Percentiles rank a stretch among this genome's conserved stretches.
Evolutionary conservation across 1,140 invertebrate species (phyloP).

Genomic region (Olivierus martensii): DNA sequence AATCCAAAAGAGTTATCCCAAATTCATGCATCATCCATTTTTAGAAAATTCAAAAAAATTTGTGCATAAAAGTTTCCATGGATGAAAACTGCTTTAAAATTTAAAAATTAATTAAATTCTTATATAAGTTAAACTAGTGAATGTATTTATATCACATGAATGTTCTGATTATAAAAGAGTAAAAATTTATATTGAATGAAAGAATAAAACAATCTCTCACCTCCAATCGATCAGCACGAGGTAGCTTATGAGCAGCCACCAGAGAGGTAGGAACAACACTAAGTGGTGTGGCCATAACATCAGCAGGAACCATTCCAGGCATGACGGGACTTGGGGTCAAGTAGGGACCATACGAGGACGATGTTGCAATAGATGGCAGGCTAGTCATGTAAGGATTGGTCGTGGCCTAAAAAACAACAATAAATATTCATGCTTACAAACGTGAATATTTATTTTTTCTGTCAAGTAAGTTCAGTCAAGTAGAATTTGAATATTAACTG

Average conservation of each 20-base stretch:
- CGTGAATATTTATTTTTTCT: too few relatives aligned
- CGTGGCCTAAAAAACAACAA: slow-evolving; percentile 36
- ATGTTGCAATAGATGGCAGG: slow-evolving; percentile 49
- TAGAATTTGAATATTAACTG: too few relatives aligned
- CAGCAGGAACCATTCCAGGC: slow-evolving; percentile 12
- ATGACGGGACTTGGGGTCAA: slow-evolving; percentile 34
- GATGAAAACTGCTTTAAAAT: too few relatives aligned
- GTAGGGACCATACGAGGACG: slow-evolving; percentile 70
- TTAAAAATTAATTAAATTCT: too few relatives aligned
- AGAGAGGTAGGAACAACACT: slow-evolving; percentile 36
- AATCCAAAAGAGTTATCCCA: too few relatives aligned
- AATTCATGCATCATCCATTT: too few relatives aligned
- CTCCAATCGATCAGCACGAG: slow-evolving; percentile 88
- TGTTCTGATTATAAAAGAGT: background rate
- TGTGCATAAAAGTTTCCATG: too few relatives aligned
- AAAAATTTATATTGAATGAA: background rate
- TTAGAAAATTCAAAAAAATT: too few relatives aligned
- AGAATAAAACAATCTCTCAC: slow-evolving; percentile 38
- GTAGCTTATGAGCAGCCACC: slow-evolving; percentile 60
- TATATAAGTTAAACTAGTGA: background rate
- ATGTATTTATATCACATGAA: background rate
- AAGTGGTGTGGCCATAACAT: slow-evolving; percentile 11
- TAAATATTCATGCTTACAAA: background rate
- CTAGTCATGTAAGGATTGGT: slow-evolving; percentile 55
- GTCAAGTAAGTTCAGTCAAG: too few relatives aligned